phyloP scores from a whole-genome alignment of 2,797 vertebrate species.

The Molothrus ater region DNA sequence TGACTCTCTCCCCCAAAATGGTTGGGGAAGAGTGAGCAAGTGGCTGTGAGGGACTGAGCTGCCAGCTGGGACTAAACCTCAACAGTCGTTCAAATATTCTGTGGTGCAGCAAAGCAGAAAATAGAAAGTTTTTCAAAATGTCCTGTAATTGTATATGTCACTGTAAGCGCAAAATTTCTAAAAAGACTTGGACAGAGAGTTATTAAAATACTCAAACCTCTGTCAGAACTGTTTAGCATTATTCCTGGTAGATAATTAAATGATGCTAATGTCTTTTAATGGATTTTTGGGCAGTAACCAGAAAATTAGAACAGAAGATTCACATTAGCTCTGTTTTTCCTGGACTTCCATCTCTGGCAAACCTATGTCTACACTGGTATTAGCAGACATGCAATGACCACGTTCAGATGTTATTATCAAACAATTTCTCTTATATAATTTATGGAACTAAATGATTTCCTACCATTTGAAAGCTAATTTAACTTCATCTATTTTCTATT shows the following conservation, averaged over 20 bases:
- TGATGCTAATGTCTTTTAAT: neutral
- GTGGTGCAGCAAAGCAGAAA: neutral
- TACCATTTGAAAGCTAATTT: neutral
- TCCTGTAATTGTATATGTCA: neutral
- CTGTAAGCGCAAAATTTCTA: neutral
- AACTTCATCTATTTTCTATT: neutral
- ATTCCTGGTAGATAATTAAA: neutral
- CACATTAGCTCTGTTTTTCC: neutral
- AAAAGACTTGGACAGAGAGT: neutral
- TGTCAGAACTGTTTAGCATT: neutral
- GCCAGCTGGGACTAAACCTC: neutral
- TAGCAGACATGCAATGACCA: neutral
- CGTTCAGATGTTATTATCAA: neutral
- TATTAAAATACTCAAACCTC: neutral
- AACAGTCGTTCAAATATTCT: neutral
- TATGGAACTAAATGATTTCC: neutral
- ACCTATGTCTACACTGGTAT: neutral
- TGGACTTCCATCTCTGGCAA: neutral
- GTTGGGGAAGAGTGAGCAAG: fast-evolving
- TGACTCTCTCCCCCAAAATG: fast-evolving
- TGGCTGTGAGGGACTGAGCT: neutral
- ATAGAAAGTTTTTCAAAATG: neutral
- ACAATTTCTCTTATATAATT: neutral
- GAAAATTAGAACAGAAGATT: neutral
- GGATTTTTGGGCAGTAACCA: neutral